These are phyloP conservation scores for Leptobrachium ailaonicum DNA, from an alignment of 2,113 vertebrate species.

Conservation along the genomic window DNA sequence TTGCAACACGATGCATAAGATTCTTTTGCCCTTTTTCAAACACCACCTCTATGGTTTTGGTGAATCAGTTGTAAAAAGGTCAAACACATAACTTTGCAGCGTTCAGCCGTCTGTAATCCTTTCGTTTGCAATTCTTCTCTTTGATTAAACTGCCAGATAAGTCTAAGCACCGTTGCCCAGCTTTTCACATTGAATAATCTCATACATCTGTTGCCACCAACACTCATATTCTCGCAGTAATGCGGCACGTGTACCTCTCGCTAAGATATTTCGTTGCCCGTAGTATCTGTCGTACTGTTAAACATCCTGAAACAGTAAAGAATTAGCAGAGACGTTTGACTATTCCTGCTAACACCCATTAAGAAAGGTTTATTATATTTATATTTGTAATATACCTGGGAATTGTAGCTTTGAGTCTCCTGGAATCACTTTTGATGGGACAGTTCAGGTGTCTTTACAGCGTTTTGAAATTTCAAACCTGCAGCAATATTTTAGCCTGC, in stretches of 20 bases:
- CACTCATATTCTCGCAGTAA: conserved; percentile 59
- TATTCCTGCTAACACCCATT: conserved; percentile 20
- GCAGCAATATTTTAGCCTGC: too few relatives aligned
- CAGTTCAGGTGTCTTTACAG: too few relatives aligned
- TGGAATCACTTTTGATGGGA: too few relatives aligned
- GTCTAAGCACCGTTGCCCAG: conserved; percentile 59
- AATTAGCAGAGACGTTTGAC: conserved; percentile 31
- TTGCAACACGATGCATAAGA: conserved; percentile 48
- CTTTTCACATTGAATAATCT: conserved; percentile 67
- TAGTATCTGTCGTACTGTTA: conserved; percentile 46
- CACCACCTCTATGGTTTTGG: conserved; percentile 10
- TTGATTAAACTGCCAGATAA: conserved; percentile 66
- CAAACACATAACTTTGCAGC: conserved; percentile 62
- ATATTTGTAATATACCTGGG: too few relatives aligned
- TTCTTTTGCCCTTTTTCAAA: conserved; percentile 49
- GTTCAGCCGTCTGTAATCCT: conserved; percentile 63
- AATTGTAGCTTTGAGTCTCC: too few relatives aligned
- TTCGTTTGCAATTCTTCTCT: conserved; percentile 68
- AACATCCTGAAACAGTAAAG: background rate
- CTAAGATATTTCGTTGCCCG: conserved; percentile 52
- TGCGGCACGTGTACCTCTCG: conserved; percentile 49
- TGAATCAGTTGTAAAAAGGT: conserved; percentile 61
- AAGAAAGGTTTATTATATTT: background rate
- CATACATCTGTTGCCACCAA: conserved; percentile 60
- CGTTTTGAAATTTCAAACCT: too few relatives aligned